Base-by-base conservation (phyloP, 2,888 invertebrate genomes). In the Bimastos eiseni region DNA sequence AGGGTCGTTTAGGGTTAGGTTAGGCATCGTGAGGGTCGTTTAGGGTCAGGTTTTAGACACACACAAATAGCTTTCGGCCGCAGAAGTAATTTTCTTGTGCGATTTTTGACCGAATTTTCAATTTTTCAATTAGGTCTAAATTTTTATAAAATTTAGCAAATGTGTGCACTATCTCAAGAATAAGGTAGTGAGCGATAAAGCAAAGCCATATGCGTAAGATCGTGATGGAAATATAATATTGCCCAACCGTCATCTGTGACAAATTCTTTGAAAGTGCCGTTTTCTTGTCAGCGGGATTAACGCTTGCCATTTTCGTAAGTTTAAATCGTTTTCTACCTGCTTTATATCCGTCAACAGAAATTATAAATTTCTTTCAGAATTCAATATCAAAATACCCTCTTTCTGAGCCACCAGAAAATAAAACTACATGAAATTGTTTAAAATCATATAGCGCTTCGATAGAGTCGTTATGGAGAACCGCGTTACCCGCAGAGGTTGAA, bases 221-320 rank as follows among this genome's bases (percentile, higher is more conserved):
- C 70, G n/a, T n/a, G 3, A 70, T 6, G 70, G n/a, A 70, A 70
- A 30, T 13, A n/a, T 70, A 5, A n/a, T 41, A 11, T 41, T 70
- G n/a, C 8, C 36, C 36, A 30, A 86, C 86, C 19, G 86, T n/a
- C 86, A 86, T 86, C 86, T 86, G 33, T 36, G 86, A 34, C 34
- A 86, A 30, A 86, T 86, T 33, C 86, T 34, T 86, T 86, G 86
- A 90, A 38, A 90, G 34, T 70, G 84, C 6, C 37, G 37, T 90
- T 33, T 90, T 90, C 17, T 13, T 49, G 86, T 86, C 86, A 19
- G 86, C 86, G 19, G 86, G 86, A 86, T 86, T 86, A 86, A 34
- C 21, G 86, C 36, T 37, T 37, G 86, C 86, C 86, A 37, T 37
- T 37, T 36, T 86, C 24, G 21, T 15, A 86, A 34, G 36, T 34